Conservation (phyloP, 2,888 invertebrate genomes). For the Oligia latruncula region DNA sequence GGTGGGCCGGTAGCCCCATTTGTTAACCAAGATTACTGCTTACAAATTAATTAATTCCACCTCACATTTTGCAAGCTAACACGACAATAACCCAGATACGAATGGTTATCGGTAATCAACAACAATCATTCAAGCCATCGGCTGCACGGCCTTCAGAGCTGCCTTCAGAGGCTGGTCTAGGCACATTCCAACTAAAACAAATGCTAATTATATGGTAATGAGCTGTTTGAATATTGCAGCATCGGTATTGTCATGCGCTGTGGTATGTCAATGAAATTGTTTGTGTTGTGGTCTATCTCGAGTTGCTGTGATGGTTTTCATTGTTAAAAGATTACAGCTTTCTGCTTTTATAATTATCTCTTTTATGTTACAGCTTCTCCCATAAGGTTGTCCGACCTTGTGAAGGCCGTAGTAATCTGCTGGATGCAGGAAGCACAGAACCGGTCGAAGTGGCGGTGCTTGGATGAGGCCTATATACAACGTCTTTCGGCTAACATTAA, state of each 20-base stretch:
- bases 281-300: slow-evolving; percentile 28
- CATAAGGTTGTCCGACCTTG: neutral
- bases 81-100: slow-evolving; percentile 53
- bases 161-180: slow-evolving; percentile 65
- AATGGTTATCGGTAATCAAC: slow-evolving; percentile 61
- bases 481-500: neutral
- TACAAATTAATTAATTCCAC: slow-evolving; percentile 53
- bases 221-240: slow-evolving; percentile 57
- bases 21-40: slow-evolving; percentile 17
- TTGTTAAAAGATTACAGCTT: neutral
- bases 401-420: neutral
- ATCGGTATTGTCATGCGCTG: slow-evolving; percentile 56
- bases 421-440: neutral
- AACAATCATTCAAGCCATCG: slow-evolving; percentile 65
- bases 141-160: slow-evolving; percentile 64
- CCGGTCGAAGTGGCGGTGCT: neutral
- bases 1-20: slow-evolving; percentile 12
- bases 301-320: slow-evolving; percentile 10
- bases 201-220: slow-evolving; percentile 74
- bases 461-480: neutral
- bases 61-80: slow-evolving; percentile 52
- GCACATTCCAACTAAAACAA: slow-evolving; percentile 67
- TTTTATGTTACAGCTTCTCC: neutral
- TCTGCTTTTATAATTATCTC: neutral
- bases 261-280: slow-evolving; percentile 61